Percentiles rank a stretch among this genome's conserved stretches.
phyloP scores from a whole-genome alignment of 2,113 vertebrate species.

The Hystrix brachyura region DNA sequence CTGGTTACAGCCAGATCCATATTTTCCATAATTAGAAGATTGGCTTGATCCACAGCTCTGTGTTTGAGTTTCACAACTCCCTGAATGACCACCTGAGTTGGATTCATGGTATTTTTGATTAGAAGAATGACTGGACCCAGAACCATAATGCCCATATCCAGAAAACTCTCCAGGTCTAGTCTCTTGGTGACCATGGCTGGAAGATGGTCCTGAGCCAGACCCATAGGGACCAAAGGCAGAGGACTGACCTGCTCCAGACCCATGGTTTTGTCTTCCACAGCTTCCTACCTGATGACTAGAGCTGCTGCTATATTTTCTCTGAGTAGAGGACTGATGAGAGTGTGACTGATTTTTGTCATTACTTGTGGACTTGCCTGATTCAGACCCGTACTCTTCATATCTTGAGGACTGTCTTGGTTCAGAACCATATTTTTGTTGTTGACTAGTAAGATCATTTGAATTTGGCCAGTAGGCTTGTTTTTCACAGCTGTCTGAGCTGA shows the following conservation, averaged over 20 bases:
- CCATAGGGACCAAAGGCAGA: background rate
- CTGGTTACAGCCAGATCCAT: background rate
- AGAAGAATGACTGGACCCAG: background rate
- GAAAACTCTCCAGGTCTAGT: background rate
- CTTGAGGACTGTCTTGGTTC: background rate
- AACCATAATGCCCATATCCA: background rate
- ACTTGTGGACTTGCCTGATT: background rate
- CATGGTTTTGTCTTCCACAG: background rate
- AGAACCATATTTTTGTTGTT: background rate
- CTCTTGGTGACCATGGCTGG: background rate
- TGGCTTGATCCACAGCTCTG: background rate
- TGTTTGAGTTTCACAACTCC: background rate
- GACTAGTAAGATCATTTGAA: background rate
- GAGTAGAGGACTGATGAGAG: background rate
- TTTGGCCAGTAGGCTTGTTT: background rate
- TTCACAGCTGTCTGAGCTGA: background rate
- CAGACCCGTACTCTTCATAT: background rate
- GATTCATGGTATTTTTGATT: background rate
- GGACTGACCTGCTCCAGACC: background rate
- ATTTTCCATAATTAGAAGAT: background rate
- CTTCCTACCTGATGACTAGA: background rate
- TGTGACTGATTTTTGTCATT: background rate
- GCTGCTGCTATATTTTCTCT: background rate
- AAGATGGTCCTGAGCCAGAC: background rate
- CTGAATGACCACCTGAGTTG: background rate